phyloP scores from a whole-genome alignment of 2,888 invertebrate species.

The Tricholauxania praeusta region DNA sequence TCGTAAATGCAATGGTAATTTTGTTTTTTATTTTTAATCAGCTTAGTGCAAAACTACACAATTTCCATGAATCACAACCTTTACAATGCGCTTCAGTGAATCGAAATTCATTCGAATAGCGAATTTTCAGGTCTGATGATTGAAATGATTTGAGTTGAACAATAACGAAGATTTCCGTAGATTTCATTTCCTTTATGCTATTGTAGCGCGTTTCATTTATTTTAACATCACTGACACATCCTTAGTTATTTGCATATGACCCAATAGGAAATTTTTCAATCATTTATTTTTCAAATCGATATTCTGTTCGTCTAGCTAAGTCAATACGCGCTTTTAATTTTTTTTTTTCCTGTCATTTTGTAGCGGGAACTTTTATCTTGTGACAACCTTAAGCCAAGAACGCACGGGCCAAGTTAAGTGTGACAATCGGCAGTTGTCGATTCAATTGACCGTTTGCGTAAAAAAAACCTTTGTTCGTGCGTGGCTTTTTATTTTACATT shows the following conservation, averaged over 20 bases:
- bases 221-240: background rate
- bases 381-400: background rate
- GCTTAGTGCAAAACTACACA: background rate
- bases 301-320: too few species aligned
- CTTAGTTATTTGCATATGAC: background rate
- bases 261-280: conserved; percentile 11
- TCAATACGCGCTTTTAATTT: too few species aligned
- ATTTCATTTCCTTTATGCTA: background rate
- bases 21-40: too few species aligned
- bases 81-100: background rate
- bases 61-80: conserved; percentile 17
- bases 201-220: background rate
- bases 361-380: too few species aligned
- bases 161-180: background rate
- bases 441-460: too few species aligned
- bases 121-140: conserved; percentile 31
- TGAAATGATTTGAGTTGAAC: conserved; percentile 27
- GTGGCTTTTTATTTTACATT: too few species aligned
- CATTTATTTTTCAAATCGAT: too few species aligned
- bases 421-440: too few species aligned
- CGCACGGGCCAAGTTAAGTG: conserved; percentile 15
- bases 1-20: too few species aligned
- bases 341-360: too few species aligned
- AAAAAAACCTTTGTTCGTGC: too few species aligned
- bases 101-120: background rate